These are phyloP conservation scores for Polyodon spathula DNA, from an alignment of 2,113 vertebrate species.

Conservation along the genomic window DNA sequence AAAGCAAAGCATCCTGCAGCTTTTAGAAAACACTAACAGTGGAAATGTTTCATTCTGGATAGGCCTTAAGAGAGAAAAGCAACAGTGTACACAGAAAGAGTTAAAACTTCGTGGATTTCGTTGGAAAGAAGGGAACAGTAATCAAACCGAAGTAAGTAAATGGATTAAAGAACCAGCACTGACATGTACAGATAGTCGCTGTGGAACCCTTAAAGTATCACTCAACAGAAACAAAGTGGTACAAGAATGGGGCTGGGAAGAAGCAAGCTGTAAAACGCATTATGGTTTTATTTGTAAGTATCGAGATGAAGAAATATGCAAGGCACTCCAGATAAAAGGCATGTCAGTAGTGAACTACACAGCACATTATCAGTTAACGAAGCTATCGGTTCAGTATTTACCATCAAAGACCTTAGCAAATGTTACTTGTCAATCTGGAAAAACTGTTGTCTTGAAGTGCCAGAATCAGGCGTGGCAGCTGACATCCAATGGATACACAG, in stretches of 20 bases:
- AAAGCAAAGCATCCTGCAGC: too few relatives aligned
- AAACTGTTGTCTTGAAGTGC: conserved; percentile 26
- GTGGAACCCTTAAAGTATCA: conserved; percentile 29
- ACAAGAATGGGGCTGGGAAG: conserved; percentile 20
- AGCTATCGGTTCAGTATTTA: neutral
- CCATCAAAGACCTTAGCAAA: neutral
- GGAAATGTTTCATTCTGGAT: too few relatives aligned
- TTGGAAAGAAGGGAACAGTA: conserved; percentile 36
- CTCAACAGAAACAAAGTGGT: neutral
- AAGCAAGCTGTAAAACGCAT: conserved; percentile 9
- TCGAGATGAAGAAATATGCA: neutral
- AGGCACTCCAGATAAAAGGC: neutral
- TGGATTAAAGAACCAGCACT: conserved; percentile 32
- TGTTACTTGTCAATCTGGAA: conserved; percentile 32
- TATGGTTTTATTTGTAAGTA: conserved; percentile 34
- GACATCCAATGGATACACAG: neutral
- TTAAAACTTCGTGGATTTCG: conserved; percentile 44
- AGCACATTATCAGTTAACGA: neutral
- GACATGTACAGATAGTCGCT: conserved; percentile 35
- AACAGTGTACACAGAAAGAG: conserved; percentile 15
- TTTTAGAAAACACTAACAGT: too few relatives aligned
- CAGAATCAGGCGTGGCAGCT: conserved; percentile 22
- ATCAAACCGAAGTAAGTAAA: conserved; percentile 3
- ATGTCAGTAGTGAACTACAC: neutral
- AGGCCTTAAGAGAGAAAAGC: conserved; percentile 38